Evolutionary conservation across 2,797 vertebrate genomes (phyloP), one percentile per base, ranked within the genome.

Genomic region (Brotula barbata): DNA sequence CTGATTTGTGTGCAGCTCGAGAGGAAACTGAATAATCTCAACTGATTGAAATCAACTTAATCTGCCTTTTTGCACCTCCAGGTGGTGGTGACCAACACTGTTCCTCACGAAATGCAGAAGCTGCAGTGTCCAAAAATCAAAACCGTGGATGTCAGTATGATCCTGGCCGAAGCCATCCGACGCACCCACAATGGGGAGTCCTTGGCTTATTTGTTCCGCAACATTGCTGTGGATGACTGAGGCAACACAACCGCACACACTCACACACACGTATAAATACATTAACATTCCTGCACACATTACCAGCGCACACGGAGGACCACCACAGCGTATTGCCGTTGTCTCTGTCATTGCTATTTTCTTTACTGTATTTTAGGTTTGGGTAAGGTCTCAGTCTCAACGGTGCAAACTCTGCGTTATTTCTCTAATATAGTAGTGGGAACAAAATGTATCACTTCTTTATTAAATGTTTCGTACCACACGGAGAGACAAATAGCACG

Each of bases 121-220:
- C 92, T 97, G 42, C 96, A 96, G 88, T 98, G 96, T 82, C 92
- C 94, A 68, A 97, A 98, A 88, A 98, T 96, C 89, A 95, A 95
- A 88, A 98, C 96, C 0, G 95, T 97, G 86, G 96, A 98, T 36
- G 94, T 97, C 87, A 98, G 95, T 63, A 92, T 97, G 93, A 95
- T 98, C 63, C 90, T 97, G 20, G 95, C 94, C 0, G 96, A 98
- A 81, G 95, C 95, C 3, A 97, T 98, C 75, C 87, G 95, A 0
- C 91, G 95, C 22, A 98, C 93, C 88, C 95, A 97, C 88, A 97
- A 97, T 0, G 95, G 95, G 11, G 96, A 98, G 81, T 97, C 95
- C 85, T 96, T 97, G 96, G 93, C 96, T 0, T 97, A 96, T 80
- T 92, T 97, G 33, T 97, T 97, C 82, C 93, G 94, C 20, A 97